Conservation (phyloP, 2,113 vertebrate species). For the Coregonus clupeaformis region DNA sequence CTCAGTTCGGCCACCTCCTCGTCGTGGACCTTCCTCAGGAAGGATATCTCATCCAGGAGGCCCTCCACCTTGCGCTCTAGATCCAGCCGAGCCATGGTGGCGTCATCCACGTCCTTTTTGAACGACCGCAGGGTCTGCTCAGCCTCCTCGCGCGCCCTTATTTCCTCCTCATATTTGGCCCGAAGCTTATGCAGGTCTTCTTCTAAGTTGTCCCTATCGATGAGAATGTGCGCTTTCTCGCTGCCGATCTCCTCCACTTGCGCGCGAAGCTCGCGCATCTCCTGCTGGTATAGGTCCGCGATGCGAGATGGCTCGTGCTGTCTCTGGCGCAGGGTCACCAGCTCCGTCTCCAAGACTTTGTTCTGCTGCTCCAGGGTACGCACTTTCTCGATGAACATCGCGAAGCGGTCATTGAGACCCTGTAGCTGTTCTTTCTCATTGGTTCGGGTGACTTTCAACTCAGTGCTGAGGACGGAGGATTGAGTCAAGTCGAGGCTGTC, state of each 20-base stretch:
- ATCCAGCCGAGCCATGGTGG: slow-evolving; percentile 73
- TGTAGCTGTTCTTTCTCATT: slow-evolving; percentile 89
- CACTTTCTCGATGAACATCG: slow-evolving; percentile 85
- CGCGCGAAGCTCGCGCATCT: slow-evolving; percentile 77
- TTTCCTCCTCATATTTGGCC: slow-evolving; percentile 72
- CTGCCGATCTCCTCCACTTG: slow-evolving; percentile 77
- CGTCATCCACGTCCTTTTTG: slow-evolving; percentile 81
- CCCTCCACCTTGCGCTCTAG: slow-evolving; percentile 83
- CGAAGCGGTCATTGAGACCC: slow-evolving; percentile 86
- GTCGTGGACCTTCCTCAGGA: slow-evolving; percentile 80
- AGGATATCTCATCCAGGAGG: slow-evolving; percentile 81
- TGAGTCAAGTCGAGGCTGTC: slow-evolving; percentile 75
- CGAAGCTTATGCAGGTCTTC: slow-evolving; percentile 78
- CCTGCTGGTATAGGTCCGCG: slow-evolving; percentile 78
- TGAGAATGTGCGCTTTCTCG: slow-evolving; percentile 75
- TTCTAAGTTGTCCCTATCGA: slow-evolving; percentile 80
- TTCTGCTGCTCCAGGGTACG: slow-evolving; percentile 84
- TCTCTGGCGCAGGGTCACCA: slow-evolving; percentile 76
- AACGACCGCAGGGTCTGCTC: slow-evolving; percentile 76
- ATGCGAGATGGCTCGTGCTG: slow-evolving; percentile 76
- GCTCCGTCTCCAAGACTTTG: slow-evolving; percentile 77
- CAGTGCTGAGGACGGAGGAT: slow-evolving; percentile 75
- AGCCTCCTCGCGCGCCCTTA: slow-evolving; percentile 68
- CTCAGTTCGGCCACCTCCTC: slow-evolving; percentile 84
- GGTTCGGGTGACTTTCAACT: slow-evolving; percentile 79